Evolutionary conservation across 2,888 invertebrate genomes (phyloP).

Genomic region (Elysia crispata): DNA sequence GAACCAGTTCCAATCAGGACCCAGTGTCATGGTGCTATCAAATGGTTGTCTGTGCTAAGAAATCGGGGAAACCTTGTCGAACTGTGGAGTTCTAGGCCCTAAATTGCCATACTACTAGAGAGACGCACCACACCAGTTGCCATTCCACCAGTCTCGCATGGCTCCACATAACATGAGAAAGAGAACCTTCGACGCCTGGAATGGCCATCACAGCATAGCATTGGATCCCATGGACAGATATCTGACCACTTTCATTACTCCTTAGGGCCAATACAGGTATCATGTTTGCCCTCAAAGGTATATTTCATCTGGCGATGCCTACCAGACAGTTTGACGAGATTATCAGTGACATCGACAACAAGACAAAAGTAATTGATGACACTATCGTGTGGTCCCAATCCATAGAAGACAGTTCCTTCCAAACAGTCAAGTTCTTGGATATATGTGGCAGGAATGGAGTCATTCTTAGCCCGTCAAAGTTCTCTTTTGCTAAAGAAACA

Average conservation of each 20-base stretch:
- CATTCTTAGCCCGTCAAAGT: conserved; percentile 54
- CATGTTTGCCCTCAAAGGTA: conserved; percentile 45
- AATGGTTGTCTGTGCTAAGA: conserved; percentile 52
- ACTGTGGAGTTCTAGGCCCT: conserved; percentile 54
- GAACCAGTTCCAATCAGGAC: conserved; percentile 23
- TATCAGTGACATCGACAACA: conserved; percentile 57
- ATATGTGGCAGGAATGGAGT: conserved; percentile 56
- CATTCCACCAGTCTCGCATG: conserved; percentile 53
- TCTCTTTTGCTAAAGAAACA: conserved; percentile 49
- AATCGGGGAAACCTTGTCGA: too few relatives aligned
- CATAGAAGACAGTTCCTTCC: conserved; percentile 56
- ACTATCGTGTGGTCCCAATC: conserved; percentile 52
- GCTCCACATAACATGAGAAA: conserved; percentile 44
- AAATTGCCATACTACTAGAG: conserved; percentile 52
- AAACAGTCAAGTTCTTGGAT: conserved; percentile 54
- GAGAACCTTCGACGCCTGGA: conserved; percentile 51
- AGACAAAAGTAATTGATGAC: conserved; percentile 46
- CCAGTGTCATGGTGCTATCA: conserved; percentile 53
- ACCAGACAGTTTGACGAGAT: conserved; percentile 59
- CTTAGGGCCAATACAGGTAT: conserved; percentile 57
- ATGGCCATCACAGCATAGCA: conserved; percentile 21
- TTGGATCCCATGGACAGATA: conserved; percentile 14
- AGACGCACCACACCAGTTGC: conserved; percentile 57
- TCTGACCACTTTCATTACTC: conserved; percentile 54
- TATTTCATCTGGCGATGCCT: conserved; percentile 54